Conservation (phyloP, 2,888 invertebrate genomes). For the Branchipolynoe longqiensis region DNA sequence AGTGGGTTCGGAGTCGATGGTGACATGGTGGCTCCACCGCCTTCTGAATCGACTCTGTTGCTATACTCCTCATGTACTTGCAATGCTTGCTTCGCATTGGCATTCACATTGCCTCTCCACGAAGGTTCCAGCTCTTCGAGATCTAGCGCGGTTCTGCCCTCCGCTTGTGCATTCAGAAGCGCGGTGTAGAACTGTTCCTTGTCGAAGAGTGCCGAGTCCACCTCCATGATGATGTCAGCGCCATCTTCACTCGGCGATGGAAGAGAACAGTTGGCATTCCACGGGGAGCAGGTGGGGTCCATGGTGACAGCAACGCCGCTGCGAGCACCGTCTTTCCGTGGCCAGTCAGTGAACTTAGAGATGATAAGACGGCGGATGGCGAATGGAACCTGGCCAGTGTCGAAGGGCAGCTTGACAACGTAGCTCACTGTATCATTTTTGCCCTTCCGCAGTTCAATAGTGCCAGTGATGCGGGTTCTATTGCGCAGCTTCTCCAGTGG, state of each 20-base stretch:
- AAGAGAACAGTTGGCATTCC: neutral
- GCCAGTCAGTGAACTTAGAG: constrained; percentile 11
- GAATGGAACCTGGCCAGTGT: neutral
- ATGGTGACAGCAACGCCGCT: neutral
- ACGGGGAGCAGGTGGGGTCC: neutral
- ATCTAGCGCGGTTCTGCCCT: neutral
- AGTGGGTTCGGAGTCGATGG: neutral
- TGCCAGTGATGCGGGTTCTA: neutral
- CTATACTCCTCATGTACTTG: neutral
- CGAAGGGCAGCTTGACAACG: neutral
- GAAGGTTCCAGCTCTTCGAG: constrained; percentile 4
- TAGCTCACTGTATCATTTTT: constrained; percentile 6
- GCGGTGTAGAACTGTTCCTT: neutral
- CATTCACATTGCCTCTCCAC: neutral
- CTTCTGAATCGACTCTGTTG: neutral
- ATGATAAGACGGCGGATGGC: constrained; percentile 12
- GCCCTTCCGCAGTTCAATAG: neutral
- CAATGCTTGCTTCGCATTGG: neutral
- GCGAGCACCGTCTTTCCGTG: neutral
- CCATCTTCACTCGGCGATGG: neutral
- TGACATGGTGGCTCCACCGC: neutral
- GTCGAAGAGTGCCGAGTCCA: constrained; percentile 18
- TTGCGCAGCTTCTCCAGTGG: neutral
- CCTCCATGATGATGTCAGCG: neutral
- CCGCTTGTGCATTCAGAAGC: neutral